Evolutionary conservation across 1,140 invertebrate genomes (phyloP), one percentile per base, ranked within the genome.

Genomic region (Bombyx mandarina): DNA sequence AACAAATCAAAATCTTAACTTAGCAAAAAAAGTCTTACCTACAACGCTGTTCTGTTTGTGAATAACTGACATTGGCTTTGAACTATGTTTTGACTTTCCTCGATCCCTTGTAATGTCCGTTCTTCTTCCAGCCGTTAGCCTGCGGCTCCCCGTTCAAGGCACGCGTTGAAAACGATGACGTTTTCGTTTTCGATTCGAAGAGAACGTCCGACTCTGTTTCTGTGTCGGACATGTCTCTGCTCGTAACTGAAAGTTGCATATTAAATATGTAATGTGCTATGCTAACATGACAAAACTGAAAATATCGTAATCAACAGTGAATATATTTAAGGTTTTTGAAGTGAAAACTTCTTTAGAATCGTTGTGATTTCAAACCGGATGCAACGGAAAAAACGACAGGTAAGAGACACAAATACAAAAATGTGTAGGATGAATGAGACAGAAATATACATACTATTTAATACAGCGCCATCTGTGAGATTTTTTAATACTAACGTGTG

Each of bases 181-280:
- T 88, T 63, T 91, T 90, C 54, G 81, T 88, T 47, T 89, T 85
- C 0, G 89, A 89, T 75, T 94, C 92, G 75, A 93, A 93, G 3
- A 94, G 77, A 12, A 93, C 91, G 80, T 94, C 93, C 1, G 92
- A 93, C 64, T 94, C 93, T 0, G 93, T 94, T 59, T 95, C 94
- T 1, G 91, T 92, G 65, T 95, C 93, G 3, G 93, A 93, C 12
- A 92, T 80, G 82, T 90, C 92, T 70, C 90, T 89, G 43, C 78
- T 79, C 8, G 85, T 69, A 69, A 88, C 88, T 89, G 74, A 47
- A 88, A 86, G 7, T 50, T 22, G 3, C 8, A 50, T 12, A n/a
- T 35, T 7, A 42, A 7, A 8, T 47, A 10, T 58, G 43, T 54
- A 22, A 9, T 52, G 26, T 57, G 2, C 26, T 35, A 35, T 35